phyloP scores from a whole-genome alignment of 2,797 vertebrate genomes.

The Cichlasoma orientale region DNA sequence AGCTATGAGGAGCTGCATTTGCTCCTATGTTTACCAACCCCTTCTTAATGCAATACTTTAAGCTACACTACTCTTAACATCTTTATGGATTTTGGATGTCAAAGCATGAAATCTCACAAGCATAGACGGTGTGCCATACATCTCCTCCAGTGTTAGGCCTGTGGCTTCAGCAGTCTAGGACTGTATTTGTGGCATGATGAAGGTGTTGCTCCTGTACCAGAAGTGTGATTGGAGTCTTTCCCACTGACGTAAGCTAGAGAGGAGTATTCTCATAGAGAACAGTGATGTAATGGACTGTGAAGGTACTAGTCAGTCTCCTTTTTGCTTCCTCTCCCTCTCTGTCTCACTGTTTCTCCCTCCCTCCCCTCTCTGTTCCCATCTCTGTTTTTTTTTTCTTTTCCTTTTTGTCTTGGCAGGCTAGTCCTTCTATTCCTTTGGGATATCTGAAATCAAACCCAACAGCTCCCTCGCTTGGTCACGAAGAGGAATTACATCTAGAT shows the following conservation, averaged over 20 bases:
- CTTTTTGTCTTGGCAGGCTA: constrained; percentile 62
- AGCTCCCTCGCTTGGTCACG: constrained; percentile 67
- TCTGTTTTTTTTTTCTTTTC: constrained; percentile 23
- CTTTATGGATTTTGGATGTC: constrained; percentile 1
- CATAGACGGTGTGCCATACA: constrained; percentile 16
- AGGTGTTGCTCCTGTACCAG: constrained; percentile 66
- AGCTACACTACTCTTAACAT: not conserved
- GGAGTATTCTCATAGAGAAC: constrained; percentile 67
- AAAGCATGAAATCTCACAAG: constrained; percentile 4
- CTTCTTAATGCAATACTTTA: not conserved
- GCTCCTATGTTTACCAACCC: constrained; percentile 43
- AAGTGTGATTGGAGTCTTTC: constrained; percentile 67
- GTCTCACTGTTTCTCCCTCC: constrained; percentile 45
- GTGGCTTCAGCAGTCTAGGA: constrained; percentile 14
- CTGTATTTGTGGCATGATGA: constrained; percentile 59
- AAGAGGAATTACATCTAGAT: constrained; percentile 32
- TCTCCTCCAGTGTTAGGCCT: constrained; percentile 16
- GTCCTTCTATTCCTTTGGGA: constrained; percentile 68
- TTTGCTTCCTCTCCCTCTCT: constrained; percentile 53
- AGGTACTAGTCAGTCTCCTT: constrained; percentile 67
- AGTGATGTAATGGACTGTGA: constrained; percentile 77
- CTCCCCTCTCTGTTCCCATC: constrained; percentile 38
- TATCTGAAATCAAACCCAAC: constrained; percentile 68
- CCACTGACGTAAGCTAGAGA: constrained; percentile 70
- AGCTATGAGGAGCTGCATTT: constrained; percentile 50